Percentiles rank a stretch among this genome's conserved stretches.
phyloP scores from a whole-genome alignment of 2,888 invertebrate genomes.

The Cynaeus angustus region DNA sequence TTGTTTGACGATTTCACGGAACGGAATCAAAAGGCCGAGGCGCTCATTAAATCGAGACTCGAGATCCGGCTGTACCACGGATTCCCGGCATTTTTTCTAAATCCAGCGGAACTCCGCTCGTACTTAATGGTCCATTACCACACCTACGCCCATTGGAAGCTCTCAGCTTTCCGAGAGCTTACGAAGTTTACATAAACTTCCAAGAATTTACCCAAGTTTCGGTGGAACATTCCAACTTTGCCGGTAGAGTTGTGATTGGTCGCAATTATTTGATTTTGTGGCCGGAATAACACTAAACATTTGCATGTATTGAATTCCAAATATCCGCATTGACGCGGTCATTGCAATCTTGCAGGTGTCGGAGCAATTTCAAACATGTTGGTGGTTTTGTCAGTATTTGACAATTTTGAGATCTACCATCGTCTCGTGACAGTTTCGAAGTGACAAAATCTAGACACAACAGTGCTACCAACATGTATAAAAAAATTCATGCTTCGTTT shows the following conservation, averaged over 20 bases:
- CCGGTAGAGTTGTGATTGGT: not conserved
- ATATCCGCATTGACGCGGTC: not conserved
- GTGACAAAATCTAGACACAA: too few relatives aligned
- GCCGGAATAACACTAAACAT: conserved; percentile 2
- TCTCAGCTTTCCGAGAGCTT: not conserved
- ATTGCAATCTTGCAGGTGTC: too few relatives aligned
- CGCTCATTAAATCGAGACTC: too few relatives aligned
- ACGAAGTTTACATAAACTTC: conserved; percentile 10
- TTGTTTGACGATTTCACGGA: not conserved
- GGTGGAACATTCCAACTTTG: not conserved
- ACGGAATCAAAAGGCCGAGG: too few relatives aligned
- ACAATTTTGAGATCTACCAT: too few relatives aligned
- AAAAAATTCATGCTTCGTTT: too few relatives aligned
- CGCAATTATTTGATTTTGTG: conserved; percentile 18
- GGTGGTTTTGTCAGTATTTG: too few relatives aligned
- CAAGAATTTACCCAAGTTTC: conserved; percentile 14
- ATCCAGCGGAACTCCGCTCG: not conserved
- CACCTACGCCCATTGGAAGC: not conserved
- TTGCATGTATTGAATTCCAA: conserved; percentile 5
- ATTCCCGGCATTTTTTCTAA: not conserved
- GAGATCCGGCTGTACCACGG: too few relatives aligned
- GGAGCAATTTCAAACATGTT: too few relatives aligned
- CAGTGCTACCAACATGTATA: too few relatives aligned
- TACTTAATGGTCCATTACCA: conserved; percentile 5
- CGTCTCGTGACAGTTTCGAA: too few relatives aligned